A percentile compares a stretch with the other conserved stretches of the same genome.
Evolutionary conservation across 2,888 invertebrate genomes (phyloP).

Genomic region (Dendrolimus houi): DNA sequence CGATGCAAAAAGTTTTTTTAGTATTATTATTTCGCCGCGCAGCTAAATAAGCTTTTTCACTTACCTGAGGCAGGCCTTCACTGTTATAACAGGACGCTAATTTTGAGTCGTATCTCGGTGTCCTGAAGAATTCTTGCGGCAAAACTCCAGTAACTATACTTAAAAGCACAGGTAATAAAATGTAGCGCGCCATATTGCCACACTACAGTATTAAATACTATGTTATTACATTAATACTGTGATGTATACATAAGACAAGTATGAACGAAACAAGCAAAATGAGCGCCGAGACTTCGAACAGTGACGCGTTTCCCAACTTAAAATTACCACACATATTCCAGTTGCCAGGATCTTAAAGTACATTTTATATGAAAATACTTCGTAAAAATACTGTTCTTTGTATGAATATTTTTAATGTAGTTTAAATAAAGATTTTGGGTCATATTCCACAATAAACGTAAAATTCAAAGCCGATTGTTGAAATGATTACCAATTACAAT

Average conservation of each 20-base stretch:
- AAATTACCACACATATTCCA: constrained; percentile 1
- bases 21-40: constrained; percentile 13
- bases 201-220: neutral
- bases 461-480: no score
- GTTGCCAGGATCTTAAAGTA: neutral
- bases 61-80: constrained; percentile 60
- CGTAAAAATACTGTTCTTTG: no score
- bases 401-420: no score
- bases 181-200: constrained; percentile 54
- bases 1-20: constrained; percentile 30
- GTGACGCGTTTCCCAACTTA: neutral
- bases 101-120: constrained; percentile 52
- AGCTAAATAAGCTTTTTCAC: constrained; percentile 32
- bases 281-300: neutral
- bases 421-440: no score
- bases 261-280: neutral
- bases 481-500: no score
- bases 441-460: no score
- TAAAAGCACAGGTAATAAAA: constrained; percentile 39
- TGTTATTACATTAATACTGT: neutral
- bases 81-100: constrained; percentile 58
- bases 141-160: constrained; percentile 30
- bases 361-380: no score
- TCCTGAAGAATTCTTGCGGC: constrained; percentile 52
- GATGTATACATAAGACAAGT: neutral